Conservation (phyloP, 1,140 invertebrate species). For the Scaptomyza pallida region DNA sequence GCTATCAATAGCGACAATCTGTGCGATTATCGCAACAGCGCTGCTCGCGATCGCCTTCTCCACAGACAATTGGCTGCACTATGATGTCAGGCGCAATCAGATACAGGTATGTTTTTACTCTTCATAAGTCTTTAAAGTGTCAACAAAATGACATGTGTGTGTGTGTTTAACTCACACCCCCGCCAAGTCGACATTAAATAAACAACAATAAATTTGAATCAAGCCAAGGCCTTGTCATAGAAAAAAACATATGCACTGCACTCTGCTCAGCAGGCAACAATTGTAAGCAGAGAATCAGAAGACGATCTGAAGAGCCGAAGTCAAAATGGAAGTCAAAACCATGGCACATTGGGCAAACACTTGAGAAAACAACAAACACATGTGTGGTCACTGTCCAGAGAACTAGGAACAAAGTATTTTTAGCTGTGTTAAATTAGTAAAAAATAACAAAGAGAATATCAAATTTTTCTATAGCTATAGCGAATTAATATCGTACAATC, state of each 20-base stretch:
- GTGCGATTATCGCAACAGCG: constrained; percentile 95
- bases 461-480: no score
- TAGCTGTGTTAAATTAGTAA: no score
- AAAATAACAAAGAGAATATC: no score
- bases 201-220: constrained; percentile 30
- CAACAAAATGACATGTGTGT: constrained; percentile 25
- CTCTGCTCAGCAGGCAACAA: constrained; percentile 41
- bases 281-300: constrained; percentile 28
- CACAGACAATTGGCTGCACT: constrained; percentile 97
- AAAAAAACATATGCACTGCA: constrained; percentile 4
- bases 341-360: constrained; percentile 22
- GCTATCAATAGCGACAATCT: constrained; percentile 96
- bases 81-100: constrained; percentile 93
- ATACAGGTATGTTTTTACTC: constrained; percentile 89
- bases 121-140: no score
- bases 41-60: constrained; percentile 96
- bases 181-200: constrained; percentile 7
- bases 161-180: constrained; percentile 21
- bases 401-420: no score
- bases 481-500: no score
- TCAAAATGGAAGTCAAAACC: constrained; percentile 12
- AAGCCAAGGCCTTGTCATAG: constrained; percentile 42
- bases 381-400: constrained; percentile 1
- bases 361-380: constrained; percentile 4
- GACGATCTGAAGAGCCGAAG: constrained; percentile 18